Conservation (phyloP, 2,888 invertebrate genomes). For the Diaperis boleti region DNA sequence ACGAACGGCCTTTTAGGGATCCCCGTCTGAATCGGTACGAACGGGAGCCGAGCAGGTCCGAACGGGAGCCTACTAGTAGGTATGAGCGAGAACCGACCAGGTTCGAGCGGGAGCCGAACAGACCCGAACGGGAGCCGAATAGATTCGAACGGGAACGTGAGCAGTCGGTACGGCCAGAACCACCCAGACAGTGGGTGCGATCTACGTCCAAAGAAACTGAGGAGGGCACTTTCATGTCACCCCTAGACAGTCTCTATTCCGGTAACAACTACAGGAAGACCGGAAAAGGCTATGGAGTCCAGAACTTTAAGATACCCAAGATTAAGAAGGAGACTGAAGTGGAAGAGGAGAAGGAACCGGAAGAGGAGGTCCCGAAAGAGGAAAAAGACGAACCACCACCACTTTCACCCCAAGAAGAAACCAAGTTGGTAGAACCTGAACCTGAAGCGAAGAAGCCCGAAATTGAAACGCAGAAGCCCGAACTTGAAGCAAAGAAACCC, state of each 20-base stretch:
- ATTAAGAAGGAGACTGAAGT: constrained; percentile 33
- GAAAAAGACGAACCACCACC: neutral
- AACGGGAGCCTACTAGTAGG: too few relatives aligned
- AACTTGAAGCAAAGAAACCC: neutral
- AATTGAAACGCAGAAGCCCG: neutral
- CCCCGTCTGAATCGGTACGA: constrained; percentile 31
- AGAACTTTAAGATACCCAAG: constrained; percentile 69
- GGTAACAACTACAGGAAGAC: constrained; percentile 63
- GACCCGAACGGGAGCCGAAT: constrained; percentile 7
- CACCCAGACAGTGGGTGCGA: constrained; percentile 29
- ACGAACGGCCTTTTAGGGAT: constrained; percentile 18
- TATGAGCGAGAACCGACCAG: too few relatives aligned
- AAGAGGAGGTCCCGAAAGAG: neutral
- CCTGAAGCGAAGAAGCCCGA: neutral
- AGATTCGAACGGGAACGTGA: neutral
- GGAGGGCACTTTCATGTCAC: constrained; percentile 66
- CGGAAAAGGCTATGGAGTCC: constrained; percentile 67
- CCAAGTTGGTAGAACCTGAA: neutral
- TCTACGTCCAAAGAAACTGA: constrained; percentile 49
- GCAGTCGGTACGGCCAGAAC: too few relatives aligned
- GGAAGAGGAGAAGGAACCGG: neutral
- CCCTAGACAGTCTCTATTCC: constrained; percentile 67
- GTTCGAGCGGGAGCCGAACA: constrained; percentile 18
- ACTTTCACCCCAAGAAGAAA: too few relatives aligned
- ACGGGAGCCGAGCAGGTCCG: neutral